Base-by-base conservation (phyloP, 2,888 invertebrate genomes). In the Cryptocephalus moraei region DNA sequence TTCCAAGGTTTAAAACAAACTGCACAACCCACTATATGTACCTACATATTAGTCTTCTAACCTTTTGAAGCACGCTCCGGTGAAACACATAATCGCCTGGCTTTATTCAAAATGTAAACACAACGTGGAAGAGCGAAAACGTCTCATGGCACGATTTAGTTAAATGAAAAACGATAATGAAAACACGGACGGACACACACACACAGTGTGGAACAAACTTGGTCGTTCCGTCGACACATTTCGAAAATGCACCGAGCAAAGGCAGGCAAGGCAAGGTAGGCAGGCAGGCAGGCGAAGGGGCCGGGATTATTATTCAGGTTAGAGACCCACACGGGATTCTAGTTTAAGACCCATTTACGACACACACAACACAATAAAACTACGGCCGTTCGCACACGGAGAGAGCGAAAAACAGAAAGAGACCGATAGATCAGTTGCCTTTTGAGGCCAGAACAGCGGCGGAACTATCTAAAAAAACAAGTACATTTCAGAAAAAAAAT, bases 371-470 rank as follows among this genome's bases (percentile, higher is more conserved):
- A 62, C 61, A 65, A 63, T 61, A 62, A 63, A 56, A 59, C 56
- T 55, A 58, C 54, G 69, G 66, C 69, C 70, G 70, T 66, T 72
- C 72, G 72, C 71, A 13, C 11, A 34, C 13, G 43, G 14, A 13
- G 42, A 11, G 36, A 22, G n/a, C n/a, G 22, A 22, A 22, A 6
- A 22, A 22, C 3, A 22, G 22, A 22, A 22, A 22, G 22, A 22
- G 22, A 22, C 6, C 3, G 22, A 22, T 22, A 22, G 22, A 22
- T 22, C 22, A 6, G 3, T 6, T 22, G 22, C 22, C 22, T 22
- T n/a, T 22, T 22, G 22, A 6, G 22, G 22, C 22, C 22, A 6
- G 3, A 22, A 2, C 22, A 22, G 22, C 22, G 22, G 22, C 22
- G 22, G 22, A 22, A 22, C 22, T 6, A 6, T 6, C 22, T 6